Evolutionary conservation across 2,888 invertebrate genomes (phyloP), one percentile per base, ranked within the genome.

Genomic region (Chloroclysta siterata): DNA sequence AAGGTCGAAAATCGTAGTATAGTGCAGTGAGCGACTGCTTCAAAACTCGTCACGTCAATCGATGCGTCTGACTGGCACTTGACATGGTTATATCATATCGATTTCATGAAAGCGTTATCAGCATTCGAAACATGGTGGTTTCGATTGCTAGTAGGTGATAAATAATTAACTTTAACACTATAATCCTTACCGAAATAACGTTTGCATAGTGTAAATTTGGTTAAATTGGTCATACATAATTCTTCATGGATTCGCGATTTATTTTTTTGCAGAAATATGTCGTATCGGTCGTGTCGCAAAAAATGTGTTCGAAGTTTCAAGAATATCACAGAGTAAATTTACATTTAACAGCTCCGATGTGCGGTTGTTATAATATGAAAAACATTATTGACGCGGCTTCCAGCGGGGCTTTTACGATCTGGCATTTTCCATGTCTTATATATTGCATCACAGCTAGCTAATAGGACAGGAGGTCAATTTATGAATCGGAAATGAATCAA

Each of bases 401-500:
- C 60, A 47, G 17, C 47, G 17, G 11, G 13, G 44, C 28, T 59
- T 60, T 52, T 56, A 60, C 46, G 50, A 60, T 50, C 48, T 48
- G 57, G 46, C 44, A 29, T 47, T 54, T 62, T 57, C 53, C 50
- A 60, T 61, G 51, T 46, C 47, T 60, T 55, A 15, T 53, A 44
- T 51, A 63, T 67, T 69, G 54, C 68, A 65, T 46, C 67, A 69
- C 46, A 63, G 6, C 59, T 65, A 56, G 53, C 56, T 56, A 68
- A 63, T 67, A 62, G 63, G 59, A 65, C 63, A 63, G 60, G 60
- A 67, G 67, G 70, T 70, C 72, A 66, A 53, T 39, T 65, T 68
- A 56, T 69, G 68, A 68, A 69, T 68, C 56, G 66, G 69, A 70
- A 69, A 72, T 69, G 51, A 65, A 59, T 65, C 66, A 65, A 68